These are phyloP conservation scores for Phanerotoma sp. DNA, from an alignment of 2,888 invertebrate genomes.

Conservation along the genomic window DNA sequence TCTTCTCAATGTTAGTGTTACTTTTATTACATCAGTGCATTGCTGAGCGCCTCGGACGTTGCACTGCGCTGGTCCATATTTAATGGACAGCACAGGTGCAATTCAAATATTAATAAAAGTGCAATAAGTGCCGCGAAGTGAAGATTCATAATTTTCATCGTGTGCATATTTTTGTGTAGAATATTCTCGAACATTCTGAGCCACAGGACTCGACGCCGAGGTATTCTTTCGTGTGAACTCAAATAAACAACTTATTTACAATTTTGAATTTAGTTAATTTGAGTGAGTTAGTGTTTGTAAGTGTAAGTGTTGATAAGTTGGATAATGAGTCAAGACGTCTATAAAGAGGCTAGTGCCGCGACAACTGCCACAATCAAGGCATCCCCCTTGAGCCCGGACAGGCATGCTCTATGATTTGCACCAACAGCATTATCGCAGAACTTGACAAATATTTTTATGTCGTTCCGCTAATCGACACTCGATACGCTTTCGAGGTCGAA, in stretches of 20 bases:
- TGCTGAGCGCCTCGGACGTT: too few species aligned
- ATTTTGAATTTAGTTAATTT: neutral
- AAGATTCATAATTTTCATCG: neutral
- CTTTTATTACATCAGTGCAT: too few species aligned
- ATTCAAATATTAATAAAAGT: neutral
- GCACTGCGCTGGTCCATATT: too few species aligned
- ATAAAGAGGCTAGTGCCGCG: neutral
- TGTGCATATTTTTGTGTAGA: neutral
- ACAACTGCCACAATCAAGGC: conserved; percentile 18
- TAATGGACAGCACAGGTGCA: neutral
- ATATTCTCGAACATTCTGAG: neutral
- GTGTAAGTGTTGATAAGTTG: neutral
- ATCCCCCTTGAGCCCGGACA: conserved; percentile 38
- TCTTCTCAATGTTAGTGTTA: too few species aligned
- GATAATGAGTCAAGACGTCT: neutral
- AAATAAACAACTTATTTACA: too few species aligned
- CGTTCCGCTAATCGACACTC: conserved; percentile 29
- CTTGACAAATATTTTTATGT: conserved; percentile 35
- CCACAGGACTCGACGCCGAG: too few species aligned
- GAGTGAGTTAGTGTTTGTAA: neutral
- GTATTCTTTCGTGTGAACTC: too few species aligned
- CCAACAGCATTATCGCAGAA: conserved; percentile 33
- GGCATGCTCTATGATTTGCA: conserved; percentile 41
- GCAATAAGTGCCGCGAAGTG: neutral
- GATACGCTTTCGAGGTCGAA: conserved; percentile 32